Percentiles rank a stretch among this genome's conserved stretches.
Evolutionary conservation across 2,888 invertebrate species (phyloP).

Genomic region (Scelioninae gen. 1): DNA sequence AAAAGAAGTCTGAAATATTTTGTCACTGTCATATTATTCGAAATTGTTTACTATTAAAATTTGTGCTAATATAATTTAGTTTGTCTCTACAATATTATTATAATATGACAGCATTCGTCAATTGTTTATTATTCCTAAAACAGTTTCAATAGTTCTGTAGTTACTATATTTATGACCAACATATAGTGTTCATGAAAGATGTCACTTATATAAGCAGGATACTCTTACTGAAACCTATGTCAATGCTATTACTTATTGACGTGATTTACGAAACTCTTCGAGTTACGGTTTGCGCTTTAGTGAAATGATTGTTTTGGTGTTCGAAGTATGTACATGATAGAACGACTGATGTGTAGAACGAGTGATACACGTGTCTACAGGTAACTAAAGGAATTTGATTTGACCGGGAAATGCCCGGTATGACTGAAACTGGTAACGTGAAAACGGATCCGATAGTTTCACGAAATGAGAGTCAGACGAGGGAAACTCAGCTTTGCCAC

Average conservation of each 20-base stretch:
- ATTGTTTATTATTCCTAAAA: background rate
- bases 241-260: constrained; percentile 25
- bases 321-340: background rate
- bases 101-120: too few species aligned
- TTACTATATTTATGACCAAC: too few species aligned
- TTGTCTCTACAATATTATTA: too few species aligned
- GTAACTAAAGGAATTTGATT: constrained; percentile 58
- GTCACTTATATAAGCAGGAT: constrained; percentile 7
- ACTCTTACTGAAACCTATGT: constrained; percentile 2
- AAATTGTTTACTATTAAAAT: too few species aligned
- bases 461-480: constrained; percentile 50
- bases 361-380: constrained; percentile 40
- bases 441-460: constrained; percentile 57
- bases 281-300: constrained; percentile 24
- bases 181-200: constrained; percentile 2
- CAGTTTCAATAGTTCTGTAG: background rate
- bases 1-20: too few species aligned
- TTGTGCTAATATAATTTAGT: too few species aligned
- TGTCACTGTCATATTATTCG: too few species aligned
- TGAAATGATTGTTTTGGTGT: constrained; percentile 34
- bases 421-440: constrained; percentile 47
- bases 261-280: constrained; percentile 19
- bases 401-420: constrained; percentile 51
- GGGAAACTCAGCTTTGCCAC: constrained; percentile 39
- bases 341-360: background rate